Conservation (phyloP, 2,888 invertebrate species). For the Ormyrus labotus region DNA sequence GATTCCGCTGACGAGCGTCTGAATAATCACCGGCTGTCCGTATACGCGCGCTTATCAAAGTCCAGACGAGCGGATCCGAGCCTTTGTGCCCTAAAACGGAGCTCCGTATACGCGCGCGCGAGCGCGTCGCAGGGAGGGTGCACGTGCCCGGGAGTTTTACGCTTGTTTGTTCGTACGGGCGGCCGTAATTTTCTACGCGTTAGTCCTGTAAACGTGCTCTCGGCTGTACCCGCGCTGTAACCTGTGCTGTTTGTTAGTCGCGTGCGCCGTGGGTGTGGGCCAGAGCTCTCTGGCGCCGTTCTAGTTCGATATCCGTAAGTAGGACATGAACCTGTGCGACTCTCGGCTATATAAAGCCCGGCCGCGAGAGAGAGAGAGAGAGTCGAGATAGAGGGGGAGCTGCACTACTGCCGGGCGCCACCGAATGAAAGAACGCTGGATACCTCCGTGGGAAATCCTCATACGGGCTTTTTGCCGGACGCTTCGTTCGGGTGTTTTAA, state of each 20-base stretch:
- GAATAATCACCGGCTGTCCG: no score
- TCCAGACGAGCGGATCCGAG: no score
- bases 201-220: neutral
- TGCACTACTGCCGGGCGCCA: no score
- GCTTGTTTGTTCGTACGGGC: neutral
- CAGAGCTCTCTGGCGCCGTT: constrained; percentile 43
- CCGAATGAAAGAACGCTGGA: neutral
- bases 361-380: constrained; percentile 21
- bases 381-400: neutral
- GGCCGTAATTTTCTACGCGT: neutral
- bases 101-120: no score
- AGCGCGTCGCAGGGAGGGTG: neutral
- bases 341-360: constrained; percentile 20
- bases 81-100: no score
- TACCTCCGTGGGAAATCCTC: constrained; percentile 8
- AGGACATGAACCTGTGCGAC: constrained; percentile 67
- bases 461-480: neutral
- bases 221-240: neutral
- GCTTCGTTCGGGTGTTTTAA: constrained; percentile 13
- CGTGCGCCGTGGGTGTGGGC: constrained; percentile 32
- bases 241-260: no score
- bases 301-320: constrained; percentile 71
- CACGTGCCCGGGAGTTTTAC: neutral
- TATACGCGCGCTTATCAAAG: no score
- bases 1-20: no score